Base-by-base conservation (phyloP, 2,113 vertebrate genomes). In the Peromyscus californicus region DNA sequence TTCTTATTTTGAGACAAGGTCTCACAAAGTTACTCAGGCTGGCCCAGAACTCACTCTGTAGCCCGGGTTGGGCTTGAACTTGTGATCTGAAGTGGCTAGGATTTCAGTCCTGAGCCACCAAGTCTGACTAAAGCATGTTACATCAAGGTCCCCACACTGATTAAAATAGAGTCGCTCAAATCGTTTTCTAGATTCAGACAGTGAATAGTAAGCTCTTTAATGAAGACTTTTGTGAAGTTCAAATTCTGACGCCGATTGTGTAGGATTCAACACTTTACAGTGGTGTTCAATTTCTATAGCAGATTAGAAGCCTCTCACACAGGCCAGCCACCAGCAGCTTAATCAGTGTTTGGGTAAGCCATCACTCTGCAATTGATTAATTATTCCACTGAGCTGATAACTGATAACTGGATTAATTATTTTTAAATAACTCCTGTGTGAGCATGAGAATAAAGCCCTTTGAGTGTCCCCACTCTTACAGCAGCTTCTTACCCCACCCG, bases 331-430 rank as follows among this genome's bases (percentile, higher is more conserved):
- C 87, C 7, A 15, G 65, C 39, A 72, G 83, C 65, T 93, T 95
- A 72, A 85, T 93, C 95, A 92, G 65, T 48, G n/a, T 80, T 72
- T 91, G 39, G 79, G 84, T 89, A 90, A 63, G 87, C 90, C 88
- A 93, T 90, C 61, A 16, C 90, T 95, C 96, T 92, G 70, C 21
- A 72, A 69, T 91, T 89, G 95, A 96, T 97, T 96, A 72, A 89
- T 98, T 92, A 94, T 96, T 90, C 33, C 92, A 67, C 21, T 22
- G 26, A 91, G 84, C 89, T 93, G 91, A 97, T 97, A 97, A 95
- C 76, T 94, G 92, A 96, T 97, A 97, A 94, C 90, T 70, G 75
- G 51, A 95, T 95, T 94, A 72, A 96, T 97, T 91, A 84, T 93
- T 97, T 96, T 48, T 67, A 95, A 97, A 80, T 95, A 89, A 93